These are phyloP conservation scores for Montipora efflorescens DNA, from an alignment of 64 coral and sea anemone genomes.

Conservation along the genomic window DNA sequence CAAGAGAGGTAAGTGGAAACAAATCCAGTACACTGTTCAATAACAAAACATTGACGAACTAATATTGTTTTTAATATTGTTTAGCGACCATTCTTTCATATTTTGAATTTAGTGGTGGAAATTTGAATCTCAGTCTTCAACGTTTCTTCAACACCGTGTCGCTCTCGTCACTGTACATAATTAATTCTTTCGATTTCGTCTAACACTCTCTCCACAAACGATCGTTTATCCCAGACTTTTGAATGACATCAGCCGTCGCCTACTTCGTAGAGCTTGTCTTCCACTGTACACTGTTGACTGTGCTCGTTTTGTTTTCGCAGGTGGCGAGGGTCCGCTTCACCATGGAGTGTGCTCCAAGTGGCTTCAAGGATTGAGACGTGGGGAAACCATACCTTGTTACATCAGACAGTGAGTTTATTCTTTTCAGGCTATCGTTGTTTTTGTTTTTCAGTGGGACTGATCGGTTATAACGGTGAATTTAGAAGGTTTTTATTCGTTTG, in stretches of 20 bases:
- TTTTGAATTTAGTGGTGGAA: no score
- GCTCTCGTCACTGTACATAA: no score
- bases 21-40: not conserved
- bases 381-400: slow-evolving; percentile 74
- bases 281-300: not conserved
- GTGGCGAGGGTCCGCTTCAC: slow-evolving; percentile 43
- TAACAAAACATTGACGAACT: not conserved
- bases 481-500: no score
- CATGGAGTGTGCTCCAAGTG: slow-evolving; percentile 74
- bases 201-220: no score
- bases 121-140: no score
- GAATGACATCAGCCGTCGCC: no score
- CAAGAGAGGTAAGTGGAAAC: slow-evolving; percentile 57
- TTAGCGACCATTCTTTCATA: no score
- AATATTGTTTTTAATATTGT: no score
- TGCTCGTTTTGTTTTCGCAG: slow-evolving; percentile 18
- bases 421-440: not conserved
- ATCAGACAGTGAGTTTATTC: slow-evolving; percentile 68
- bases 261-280: no score
- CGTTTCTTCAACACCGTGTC: no score
- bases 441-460: not conserved
- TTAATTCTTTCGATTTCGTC: no score
- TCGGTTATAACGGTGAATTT: not conserved
- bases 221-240: no score
- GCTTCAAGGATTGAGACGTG: slow-evolving; percentile 68